phyloP scores from a whole-genome alignment of 2,797 vertebrate genomes.

The Lateolabrax maculatus region DNA sequence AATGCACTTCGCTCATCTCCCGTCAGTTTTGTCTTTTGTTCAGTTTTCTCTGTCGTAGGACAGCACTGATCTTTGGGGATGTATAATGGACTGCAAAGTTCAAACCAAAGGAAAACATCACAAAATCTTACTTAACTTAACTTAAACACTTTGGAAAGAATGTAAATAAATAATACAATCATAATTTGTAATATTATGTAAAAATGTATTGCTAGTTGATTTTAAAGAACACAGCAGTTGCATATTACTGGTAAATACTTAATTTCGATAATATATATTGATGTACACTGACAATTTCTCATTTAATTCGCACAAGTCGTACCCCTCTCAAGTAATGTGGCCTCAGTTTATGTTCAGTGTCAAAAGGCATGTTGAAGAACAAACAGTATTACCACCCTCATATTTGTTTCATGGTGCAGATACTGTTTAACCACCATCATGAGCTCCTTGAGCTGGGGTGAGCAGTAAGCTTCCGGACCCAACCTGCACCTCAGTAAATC shows the following conservation, averaged over 20 bases:
- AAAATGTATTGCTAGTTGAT: not conserved
- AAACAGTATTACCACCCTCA: constrained; percentile 18
- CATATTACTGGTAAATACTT: not conserved
- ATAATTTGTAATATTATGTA: constrained; percentile 1
- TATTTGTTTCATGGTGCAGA: constrained; percentile 53
- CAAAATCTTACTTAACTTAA: constrained; percentile 2
- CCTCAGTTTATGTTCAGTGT: constrained; percentile 34
- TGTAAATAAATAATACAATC: not conserved
- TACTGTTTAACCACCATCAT: constrained; percentile 44
- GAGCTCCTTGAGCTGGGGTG: constrained; percentile 43
- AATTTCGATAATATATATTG: not conserved
- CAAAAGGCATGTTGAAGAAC: constrained; percentile 31
- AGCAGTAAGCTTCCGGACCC: constrained; percentile 32
- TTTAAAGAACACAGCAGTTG: not conserved
- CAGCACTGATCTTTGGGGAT: constrained; percentile 43
- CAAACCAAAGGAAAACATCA: constrained; percentile 32
- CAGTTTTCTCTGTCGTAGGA: constrained; percentile 50
- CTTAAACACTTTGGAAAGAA: constrained; percentile 8
- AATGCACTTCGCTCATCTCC: constrained; percentile 80
- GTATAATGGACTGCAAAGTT: constrained; percentile 34
- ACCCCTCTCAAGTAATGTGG: not conserved
- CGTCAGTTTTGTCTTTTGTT: constrained; percentile 73
- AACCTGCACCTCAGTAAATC: constrained; percentile 61
- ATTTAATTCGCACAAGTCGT: not conserved
- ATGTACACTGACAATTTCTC: not conserved